Base-by-base conservation (phyloP, 2,888 invertebrate genomes). In the Ichneumon xanthorius region DNA sequence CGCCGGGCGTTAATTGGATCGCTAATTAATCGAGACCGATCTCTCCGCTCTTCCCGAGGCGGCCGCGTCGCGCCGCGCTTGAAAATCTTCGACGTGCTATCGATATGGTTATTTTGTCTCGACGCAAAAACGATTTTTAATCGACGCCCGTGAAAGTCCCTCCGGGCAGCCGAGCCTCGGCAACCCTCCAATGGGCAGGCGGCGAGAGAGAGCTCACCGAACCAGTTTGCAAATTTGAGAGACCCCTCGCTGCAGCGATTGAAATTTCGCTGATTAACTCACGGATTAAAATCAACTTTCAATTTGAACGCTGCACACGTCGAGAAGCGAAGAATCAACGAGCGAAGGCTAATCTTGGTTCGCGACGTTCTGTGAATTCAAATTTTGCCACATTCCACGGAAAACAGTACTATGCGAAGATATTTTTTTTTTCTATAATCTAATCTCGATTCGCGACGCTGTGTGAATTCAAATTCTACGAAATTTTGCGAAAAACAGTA, bases 21-120 rank as follows among this genome's bases (percentile, higher is more conserved):
- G 88, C 87, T 89, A 89, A 89, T 91, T 90, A 89, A 89, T 89
- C 88, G 87, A 87, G 87, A 86, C 81, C 87, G 87, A 85, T 86
- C 84, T 82, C 81, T 77, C 77, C 45, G 65, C 26, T 61, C 45
- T 50, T 19, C 63, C 45, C 16, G 19, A n/a, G 65, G 50, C 45
- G 63, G 19, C 30, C 50, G 53, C 58, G 68, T 58, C 48, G 30
- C 71, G 26, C 53, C 61, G 26, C 68, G 58, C 40, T 77, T 45
- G 77, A 50, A 79, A 71, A 79, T 61, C 70, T 53, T 61, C 55
- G 63, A 67, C 80, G 71, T 22, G 40, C 40, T 40, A 50, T 26
- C 53, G 26, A 65, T 65, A 63, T n/a, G 63, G 19, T 53, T 70
- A 19, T 68, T 80, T 65, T 16, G 45, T 53, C 16, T 0, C 33